phyloP scores from a whole-genome alignment of 1,140 invertebrate species.

The Zelostemma sp. region DNA sequence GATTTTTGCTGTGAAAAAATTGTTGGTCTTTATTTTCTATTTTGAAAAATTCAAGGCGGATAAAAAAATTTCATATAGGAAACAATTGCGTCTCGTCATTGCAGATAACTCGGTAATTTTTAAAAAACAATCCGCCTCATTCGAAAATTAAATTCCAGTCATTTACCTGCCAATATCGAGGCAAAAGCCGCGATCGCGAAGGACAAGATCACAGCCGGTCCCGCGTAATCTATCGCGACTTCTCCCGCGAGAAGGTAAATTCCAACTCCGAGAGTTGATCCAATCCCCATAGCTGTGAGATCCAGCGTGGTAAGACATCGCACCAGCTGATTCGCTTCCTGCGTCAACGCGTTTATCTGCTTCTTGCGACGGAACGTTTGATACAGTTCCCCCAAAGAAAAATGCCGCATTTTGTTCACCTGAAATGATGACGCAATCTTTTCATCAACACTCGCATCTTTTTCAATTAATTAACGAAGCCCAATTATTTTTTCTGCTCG shows the following conservation, averaged over 20 bases:
- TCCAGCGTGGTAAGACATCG: constrained; percentile 81
- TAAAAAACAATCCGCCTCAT: no score
- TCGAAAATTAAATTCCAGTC: no score
- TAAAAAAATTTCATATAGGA: no score
- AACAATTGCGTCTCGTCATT: no score
- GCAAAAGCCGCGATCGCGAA: constrained; percentile 88
- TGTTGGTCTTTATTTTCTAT: no score
- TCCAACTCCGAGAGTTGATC: constrained; percentile 88
- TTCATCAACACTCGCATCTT: no score
- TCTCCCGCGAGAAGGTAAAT: constrained; percentile 90
- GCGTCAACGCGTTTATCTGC: constrained; percentile 6
- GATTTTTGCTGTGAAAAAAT: no score
- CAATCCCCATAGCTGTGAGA: constrained; percentile 84
- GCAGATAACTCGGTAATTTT: no score
- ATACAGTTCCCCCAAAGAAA: constrained; percentile 19
- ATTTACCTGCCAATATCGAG: constrained; percentile 84
- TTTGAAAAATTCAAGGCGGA: no score
- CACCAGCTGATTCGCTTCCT: constrained; percentile 69
- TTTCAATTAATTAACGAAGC: no score
- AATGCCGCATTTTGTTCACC: constrained; percentile 16
- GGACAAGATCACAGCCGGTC: constrained; percentile 86
- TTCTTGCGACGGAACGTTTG: constrained; percentile 54
- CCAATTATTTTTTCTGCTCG: no score
- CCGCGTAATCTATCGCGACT: constrained; percentile 83
- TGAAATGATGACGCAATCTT: no score